These are phyloP conservation scores for Drosophila prolongata DNA, from an alignment of 2,888 invertebrate species.

Conservation along the genomic window DNA sequence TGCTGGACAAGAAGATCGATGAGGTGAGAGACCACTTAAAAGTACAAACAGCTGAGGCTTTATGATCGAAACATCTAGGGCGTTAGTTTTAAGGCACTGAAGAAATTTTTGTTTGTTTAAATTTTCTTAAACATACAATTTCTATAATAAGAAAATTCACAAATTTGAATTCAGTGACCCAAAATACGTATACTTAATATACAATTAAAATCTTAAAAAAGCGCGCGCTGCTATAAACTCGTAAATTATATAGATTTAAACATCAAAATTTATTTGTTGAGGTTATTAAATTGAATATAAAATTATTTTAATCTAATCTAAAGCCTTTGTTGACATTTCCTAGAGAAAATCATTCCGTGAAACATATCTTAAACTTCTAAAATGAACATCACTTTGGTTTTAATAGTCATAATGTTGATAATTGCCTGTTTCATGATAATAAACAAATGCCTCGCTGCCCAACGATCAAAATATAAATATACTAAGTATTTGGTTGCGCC, in stretches of 20 bases:
- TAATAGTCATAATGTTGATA: conserved; percentile 10
- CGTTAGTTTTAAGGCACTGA: neutral
- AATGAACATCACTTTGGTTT: conserved; percentile 5
- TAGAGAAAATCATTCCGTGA: neutral
- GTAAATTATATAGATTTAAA: neutral
- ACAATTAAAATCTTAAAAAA: neutral
- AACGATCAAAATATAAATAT: neutral
- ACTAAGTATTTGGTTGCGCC: conserved; percentile 3
- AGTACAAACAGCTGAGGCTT: neutral
- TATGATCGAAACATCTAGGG: neutral
- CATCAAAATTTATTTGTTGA: neutral
- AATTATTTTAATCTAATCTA: neutral
- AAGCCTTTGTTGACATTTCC: conserved; percentile 9
- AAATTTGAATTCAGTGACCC: neutral
- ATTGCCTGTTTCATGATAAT: neutral
- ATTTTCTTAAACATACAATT: neutral
- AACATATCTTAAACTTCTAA: neutral
- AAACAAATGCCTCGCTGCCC: conserved; percentile 3
- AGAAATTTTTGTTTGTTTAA: neutral
- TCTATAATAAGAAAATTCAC: neutral
- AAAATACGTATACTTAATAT: neutral
- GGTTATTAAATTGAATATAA: neutral
- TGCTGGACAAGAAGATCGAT: conserved; percentile 96
- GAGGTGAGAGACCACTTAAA: conserved; percentile 86
- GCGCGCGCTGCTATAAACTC: neutral